These are phyloP conservation scores for Eupithecia inturbata DNA, from an alignment of 2,888 invertebrate genomes.

Conservation along the genomic window DNA sequence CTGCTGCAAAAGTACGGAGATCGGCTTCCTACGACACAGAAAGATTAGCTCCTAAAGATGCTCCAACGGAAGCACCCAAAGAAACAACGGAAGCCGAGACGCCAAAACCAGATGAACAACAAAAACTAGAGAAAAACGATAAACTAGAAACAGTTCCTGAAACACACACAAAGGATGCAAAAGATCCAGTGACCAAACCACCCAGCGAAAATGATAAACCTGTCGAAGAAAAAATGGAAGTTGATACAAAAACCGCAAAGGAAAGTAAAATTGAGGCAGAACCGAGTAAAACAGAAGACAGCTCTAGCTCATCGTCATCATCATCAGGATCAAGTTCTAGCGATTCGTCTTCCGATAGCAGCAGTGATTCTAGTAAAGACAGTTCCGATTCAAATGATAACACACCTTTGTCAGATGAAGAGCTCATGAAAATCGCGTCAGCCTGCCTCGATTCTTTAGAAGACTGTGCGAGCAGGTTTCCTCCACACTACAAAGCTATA, in stretches of 20 bases:
- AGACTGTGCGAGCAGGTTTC: conserved; percentile 92
- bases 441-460: conserved; percentile 91
- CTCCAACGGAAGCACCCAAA: conserved; percentile 42
- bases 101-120: conserved; percentile 35
- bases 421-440: conserved; percentile 85
- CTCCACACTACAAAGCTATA: conserved; percentile 96
- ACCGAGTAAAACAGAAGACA: conserved; percentile 67
- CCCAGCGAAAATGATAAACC: conserved; percentile 37
- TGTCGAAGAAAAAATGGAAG: conserved; percentile 44
- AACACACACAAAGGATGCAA: conserved; percentile 32
- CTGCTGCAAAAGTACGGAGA: conserved; percentile 75
- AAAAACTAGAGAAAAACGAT: conserved; percentile 32
- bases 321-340: conserved; percentile 84
- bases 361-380: conserved; percentile 80
- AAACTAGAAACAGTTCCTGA: conserved; percentile 25
- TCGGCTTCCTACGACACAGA: conserved; percentile 79
- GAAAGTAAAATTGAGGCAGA: conserved; percentile 43
- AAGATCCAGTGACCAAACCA: conserved; percentile 26
- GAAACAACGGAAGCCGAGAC: conserved; percentile 42
- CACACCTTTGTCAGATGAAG: conserved; percentile 76
- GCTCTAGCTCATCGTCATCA: conserved; percentile 73
- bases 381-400: conserved; percentile 78
- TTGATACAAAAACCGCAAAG: conserved; percentile 37
- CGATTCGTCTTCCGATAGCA: conserved; percentile 80
- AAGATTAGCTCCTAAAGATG: conserved; percentile 57